Conservation (phyloP, 2,888 invertebrate species). For the Pocota personata region DNA sequence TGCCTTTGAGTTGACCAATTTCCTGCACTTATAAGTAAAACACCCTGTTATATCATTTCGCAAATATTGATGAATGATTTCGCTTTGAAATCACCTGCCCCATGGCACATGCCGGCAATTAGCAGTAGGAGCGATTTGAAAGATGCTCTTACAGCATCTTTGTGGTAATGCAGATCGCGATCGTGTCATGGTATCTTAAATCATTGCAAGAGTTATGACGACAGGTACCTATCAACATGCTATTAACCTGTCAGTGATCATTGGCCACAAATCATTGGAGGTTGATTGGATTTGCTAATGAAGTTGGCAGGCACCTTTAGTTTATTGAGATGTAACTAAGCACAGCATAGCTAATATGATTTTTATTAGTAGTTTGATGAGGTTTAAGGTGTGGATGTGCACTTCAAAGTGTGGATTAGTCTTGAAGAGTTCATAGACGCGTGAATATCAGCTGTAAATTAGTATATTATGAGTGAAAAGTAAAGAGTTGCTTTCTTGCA, state of each 20-base stretch:
- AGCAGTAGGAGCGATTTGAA: background rate
- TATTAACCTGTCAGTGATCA: background rate
- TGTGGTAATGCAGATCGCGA: background rate
- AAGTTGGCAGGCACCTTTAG: background rate
- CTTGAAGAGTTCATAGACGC: too few species aligned
- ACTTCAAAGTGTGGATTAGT: background rate
- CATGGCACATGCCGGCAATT: background rate
- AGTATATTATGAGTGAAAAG: too few species aligned
- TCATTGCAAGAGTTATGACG: background rate
- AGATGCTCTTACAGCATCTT: background rate
- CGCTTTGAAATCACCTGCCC: background rate
- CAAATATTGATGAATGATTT: background rate
- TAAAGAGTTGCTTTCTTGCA: too few species aligned
- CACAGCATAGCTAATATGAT: background rate
- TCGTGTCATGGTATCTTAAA: background rate
- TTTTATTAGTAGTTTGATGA: background rate
- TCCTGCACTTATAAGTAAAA: conserved; percentile 1
- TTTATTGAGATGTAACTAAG: background rate
- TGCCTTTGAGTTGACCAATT: conserved; percentile 9
- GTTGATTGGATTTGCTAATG: background rate
- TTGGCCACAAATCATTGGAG: background rate
- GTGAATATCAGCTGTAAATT: too few species aligned
- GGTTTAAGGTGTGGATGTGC: background rate
- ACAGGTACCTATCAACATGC: background rate
- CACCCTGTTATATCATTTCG: background rate